These are phyloP conservation scores for Callocephalon fimbriatum DNA, from an alignment of 2,113 vertebrate genomes.

Conservation along the genomic window DNA sequence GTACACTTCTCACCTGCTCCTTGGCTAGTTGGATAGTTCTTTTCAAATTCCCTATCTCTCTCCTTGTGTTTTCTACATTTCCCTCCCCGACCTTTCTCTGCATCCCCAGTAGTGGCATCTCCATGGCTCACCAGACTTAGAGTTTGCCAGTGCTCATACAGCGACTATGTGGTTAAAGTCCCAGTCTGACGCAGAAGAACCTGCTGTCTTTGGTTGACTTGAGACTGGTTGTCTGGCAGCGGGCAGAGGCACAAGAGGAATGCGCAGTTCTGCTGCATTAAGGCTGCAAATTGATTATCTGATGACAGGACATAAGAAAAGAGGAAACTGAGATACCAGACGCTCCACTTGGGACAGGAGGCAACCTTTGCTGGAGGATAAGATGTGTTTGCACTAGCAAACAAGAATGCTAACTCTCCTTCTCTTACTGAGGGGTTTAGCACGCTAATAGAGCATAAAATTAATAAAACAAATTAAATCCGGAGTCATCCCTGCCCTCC, in stretches of 20 bases:
- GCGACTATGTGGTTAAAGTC: not conserved
- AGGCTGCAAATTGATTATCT: not conserved
- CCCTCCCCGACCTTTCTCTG: not conserved
- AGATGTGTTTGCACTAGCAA: not conserved
- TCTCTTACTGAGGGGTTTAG: not conserved
- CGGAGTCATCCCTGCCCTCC: not conserved
- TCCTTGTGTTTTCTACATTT: not conserved
- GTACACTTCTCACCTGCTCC: not conserved
- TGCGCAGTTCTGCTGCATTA: not conserved
- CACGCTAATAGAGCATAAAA: not conserved
- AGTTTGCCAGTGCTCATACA: not conserved
- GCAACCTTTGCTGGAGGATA: not conserved
- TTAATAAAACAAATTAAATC: not conserved
- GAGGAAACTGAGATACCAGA: not conserved
- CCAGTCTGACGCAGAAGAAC: not conserved
- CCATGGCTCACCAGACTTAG: not conserved
- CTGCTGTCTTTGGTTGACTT: not conserved
- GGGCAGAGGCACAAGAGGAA: not conserved
- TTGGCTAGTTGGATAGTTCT: not conserved
- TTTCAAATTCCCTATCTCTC: not conserved
- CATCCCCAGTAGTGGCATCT: not conserved
- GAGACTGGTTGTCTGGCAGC: not conserved
- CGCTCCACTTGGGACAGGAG: not conserved
- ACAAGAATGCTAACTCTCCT: not conserved
- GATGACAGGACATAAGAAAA: not conserved